Conservation (phyloP, 1,140 invertebrate species). For the Achroia grisella region DNA sequence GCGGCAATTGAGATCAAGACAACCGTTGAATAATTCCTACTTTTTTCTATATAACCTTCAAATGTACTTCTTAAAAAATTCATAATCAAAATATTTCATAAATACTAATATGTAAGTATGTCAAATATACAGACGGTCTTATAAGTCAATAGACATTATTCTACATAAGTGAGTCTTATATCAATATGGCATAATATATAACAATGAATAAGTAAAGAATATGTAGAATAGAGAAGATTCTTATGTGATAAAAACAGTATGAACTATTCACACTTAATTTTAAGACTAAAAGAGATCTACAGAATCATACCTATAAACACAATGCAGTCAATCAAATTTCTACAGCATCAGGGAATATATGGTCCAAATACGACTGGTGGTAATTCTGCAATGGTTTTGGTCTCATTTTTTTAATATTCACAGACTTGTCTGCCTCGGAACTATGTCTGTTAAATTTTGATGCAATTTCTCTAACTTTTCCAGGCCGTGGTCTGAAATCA, state of each 20-base stretch:
- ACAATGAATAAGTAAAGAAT: constrained; percentile 22
- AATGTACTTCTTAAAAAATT: too few species aligned
- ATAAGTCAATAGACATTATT: too few species aligned
- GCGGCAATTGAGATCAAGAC: too few species aligned
- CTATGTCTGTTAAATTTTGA: constrained; percentile 54
- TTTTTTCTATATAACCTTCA: too few species aligned
- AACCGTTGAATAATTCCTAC: too few species aligned
- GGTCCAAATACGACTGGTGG: constrained; percentile 65
- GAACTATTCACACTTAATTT: constrained; percentile 2
- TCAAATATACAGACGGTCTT: too few species aligned
- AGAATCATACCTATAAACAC: constrained; percentile 4
- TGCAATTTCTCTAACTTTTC: constrained; percentile 66
- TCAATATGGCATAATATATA: constrained; percentile 23
- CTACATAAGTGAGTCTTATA: not conserved
- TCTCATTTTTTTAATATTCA: constrained; percentile 37
- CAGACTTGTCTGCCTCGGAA: constrained; percentile 25
- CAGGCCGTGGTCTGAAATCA: constrained; percentile 39
- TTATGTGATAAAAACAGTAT: constrained; percentile 5
- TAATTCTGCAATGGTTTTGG: constrained; percentile 66
- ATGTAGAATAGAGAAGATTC: constrained; percentile 11
- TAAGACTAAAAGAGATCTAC: constrained; percentile 43
- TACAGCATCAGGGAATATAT: constrained; percentile 68
- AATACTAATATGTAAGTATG: too few species aligned
- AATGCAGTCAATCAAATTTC: constrained; percentile 50
- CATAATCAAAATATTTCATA: too few species aligned